A percentile compares a stretch with the other conserved stretches of the same genome.
Evolutionary conservation across 2,113 vertebrate genomes (phyloP).

Genomic region (Phalacrocorax brasilianus): DNA sequence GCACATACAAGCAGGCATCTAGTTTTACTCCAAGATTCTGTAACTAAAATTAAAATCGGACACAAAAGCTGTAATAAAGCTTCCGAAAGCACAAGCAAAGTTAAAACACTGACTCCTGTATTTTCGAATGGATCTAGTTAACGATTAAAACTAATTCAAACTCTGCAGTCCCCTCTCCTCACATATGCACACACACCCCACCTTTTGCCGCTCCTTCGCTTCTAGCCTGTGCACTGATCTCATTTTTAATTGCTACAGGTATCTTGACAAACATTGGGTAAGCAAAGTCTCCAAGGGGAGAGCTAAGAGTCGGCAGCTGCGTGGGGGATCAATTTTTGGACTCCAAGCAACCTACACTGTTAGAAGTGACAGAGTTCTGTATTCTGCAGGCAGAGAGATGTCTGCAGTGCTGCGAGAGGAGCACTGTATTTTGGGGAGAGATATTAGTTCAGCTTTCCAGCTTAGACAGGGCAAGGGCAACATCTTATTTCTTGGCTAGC

Average conservation of each 20-base stretch:
- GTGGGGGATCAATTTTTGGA: not conserved
- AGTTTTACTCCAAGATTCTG: not conserved
- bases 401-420: not conserved
- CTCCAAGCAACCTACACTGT: not conserved
- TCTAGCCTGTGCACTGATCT: not conserved
- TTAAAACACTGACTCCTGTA: too few species aligned
- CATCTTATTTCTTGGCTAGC: not conserved
- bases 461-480: not conserved
- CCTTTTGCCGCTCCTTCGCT: not conserved
- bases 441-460: not conserved
- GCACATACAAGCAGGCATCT: not conserved
- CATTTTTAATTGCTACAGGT: not conserved
- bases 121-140: not conserved
- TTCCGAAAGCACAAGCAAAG: not conserved
- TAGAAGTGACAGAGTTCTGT: not conserved
- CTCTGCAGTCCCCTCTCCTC: not conserved
- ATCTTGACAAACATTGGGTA: not conserved
- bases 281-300: not conserved
- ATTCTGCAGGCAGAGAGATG: not conserved
- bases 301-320: not conserved
- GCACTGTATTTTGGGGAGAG: not conserved
- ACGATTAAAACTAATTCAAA: not conserved
- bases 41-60: not conserved
- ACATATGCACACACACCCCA: fast-evolving
- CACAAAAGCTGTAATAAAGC: not conserved